phyloP scores from a whole-genome alignment of 1,140 invertebrate genomes.

The Diorhabda carinulata region DNA sequence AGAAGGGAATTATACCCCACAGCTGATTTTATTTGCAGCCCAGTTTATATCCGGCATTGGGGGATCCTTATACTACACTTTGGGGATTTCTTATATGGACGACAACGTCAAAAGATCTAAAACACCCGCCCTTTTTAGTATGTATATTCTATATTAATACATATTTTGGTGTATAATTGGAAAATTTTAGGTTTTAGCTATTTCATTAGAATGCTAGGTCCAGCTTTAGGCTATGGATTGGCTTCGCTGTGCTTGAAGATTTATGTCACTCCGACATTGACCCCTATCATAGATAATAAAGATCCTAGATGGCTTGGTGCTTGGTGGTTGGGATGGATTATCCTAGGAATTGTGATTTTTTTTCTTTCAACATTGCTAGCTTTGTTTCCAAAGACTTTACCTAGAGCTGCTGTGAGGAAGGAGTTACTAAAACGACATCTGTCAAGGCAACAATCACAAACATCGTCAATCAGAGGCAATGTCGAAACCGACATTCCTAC shows the following conservation, averaged over 20 bases:
- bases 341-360: slow-evolving; percentile 62
- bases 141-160: slow-evolving; percentile 34
- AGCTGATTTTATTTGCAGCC: slow-evolving; percentile 59
- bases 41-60: slow-evolving; percentile 66
- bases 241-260: slow-evolving; percentile 66
- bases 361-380: slow-evolving; percentile 60
- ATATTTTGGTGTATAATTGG: neutral
- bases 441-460: slow-evolving; percentile 45
- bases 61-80: slow-evolving; percentile 61
- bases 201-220: slow-evolving; percentile 67
- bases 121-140: slow-evolving; percentile 62
- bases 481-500: slow-evolving; percentile 42
- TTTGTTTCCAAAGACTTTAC: slow-evolving; percentile 63
- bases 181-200: slow-evolving; percentile 59
- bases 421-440: slow-evolving; percentile 48
- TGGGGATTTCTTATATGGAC: slow-evolving; percentile 69
- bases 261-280: slow-evolving; percentile 65
- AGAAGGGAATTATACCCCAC: slow-evolving; percentile 58
- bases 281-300: slow-evolving; percentile 62
- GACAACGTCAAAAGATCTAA: slow-evolving; percentile 68
- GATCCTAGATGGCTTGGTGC: slow-evolving; percentile 74
- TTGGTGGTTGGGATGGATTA: slow-evolving; percentile 77
- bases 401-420: slow-evolving; percentile 56
- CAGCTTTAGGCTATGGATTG: slow-evolving; percentile 66
- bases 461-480: slow-evolving; percentile 36